Evolutionary conservation across 2,113 vertebrate genomes (phyloP).

Genomic region (Progne subis): DNA sequence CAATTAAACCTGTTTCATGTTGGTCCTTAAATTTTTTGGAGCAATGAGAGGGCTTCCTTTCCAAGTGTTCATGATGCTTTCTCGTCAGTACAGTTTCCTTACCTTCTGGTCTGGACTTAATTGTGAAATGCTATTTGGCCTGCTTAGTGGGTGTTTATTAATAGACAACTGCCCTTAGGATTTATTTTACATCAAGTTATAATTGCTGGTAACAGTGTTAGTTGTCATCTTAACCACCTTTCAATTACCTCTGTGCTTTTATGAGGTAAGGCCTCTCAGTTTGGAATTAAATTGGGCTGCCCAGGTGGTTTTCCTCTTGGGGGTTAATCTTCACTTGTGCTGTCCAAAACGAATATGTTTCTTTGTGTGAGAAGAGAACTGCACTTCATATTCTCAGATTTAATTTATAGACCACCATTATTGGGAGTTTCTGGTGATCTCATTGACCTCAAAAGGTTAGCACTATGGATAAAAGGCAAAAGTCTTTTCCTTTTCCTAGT

Average conservation of each 20-base stretch:
- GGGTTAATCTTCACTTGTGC: background rate
- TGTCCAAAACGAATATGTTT: constrained; percentile 7
- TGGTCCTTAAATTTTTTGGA: background rate
- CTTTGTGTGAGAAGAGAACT: background rate
- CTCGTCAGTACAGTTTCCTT: background rate
- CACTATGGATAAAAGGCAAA: background rate
- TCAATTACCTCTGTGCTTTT: constrained; percentile 51
- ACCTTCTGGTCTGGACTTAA: constrained; percentile 33
- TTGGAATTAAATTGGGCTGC: constrained; percentile 17
- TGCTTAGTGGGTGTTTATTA: constrained; percentile 58
- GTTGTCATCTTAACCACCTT: constrained; percentile 49
- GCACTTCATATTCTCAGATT: background rate
- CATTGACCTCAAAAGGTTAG: background rate
- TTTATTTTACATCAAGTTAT: constrained; percentile 59
- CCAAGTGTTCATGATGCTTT: background rate
- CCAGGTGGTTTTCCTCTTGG: constrained; percentile 22
- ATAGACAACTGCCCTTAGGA: constrained; percentile 29
- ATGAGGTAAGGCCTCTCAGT: constrained; percentile 40
- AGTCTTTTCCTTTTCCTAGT: background rate
- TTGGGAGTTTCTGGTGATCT: background rate
- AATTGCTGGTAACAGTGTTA: constrained; percentile 56
- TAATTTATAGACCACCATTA: background rate
- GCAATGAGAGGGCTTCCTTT: background rate
- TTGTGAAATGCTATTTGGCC: constrained; percentile 42
- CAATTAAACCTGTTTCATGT: background rate